Evolutionary conservation across 2,888 invertebrate genomes (phyloP).

Genomic region (Poecilobothrus nobilitatus): DNA sequence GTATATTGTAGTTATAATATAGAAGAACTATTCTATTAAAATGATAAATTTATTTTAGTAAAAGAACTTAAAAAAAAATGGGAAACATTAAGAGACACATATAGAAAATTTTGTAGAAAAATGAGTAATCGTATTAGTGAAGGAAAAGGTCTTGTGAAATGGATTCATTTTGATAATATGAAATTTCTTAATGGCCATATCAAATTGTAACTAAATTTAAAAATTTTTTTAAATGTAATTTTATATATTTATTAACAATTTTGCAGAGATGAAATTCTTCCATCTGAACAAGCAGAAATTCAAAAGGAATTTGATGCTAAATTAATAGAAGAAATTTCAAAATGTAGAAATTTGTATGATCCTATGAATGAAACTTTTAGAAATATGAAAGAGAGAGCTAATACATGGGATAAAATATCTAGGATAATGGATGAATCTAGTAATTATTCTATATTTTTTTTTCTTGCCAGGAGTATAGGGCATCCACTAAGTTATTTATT

Average conservation of each 20-base stretch:
- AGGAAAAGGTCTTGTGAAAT: neutral
- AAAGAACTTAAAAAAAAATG: neutral
- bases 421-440: neutral
- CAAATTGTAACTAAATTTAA: neutral
- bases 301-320: neutral
- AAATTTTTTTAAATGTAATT: neutral
- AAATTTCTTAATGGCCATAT: neutral
- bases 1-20: neutral
- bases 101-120: neutral
- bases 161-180: neutral
- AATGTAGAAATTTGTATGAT: neutral
- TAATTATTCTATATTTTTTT: neutral
- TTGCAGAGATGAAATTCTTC: neutral
- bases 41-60: neutral
- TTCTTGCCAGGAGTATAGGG: too few species aligned
- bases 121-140: neutral
- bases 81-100: neutral
- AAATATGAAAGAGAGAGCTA: neutral
- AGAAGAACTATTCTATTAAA: too few species aligned
- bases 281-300: neutral
- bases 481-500: too few species aligned
- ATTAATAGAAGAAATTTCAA: neutral
- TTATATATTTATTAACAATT: too few species aligned
- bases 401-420: neutral
- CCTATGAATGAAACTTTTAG: neutral